Evolutionary conservation across 2,113 vertebrate genomes (phyloP), one percentile per base, ranked within the genome.

Genomic region (Nasalis larvatus): DNA sequence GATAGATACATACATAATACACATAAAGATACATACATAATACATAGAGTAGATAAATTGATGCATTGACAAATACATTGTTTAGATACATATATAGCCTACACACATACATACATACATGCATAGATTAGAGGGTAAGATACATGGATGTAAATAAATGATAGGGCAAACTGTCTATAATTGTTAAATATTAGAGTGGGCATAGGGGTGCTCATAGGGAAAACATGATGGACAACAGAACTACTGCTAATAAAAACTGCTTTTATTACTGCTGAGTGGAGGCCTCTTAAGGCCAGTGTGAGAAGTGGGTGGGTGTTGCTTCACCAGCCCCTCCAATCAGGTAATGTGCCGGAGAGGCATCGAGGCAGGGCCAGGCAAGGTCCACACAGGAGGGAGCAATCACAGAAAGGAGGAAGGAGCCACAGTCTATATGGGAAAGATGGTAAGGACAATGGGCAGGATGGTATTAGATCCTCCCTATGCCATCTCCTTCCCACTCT

Each of bases 211-310:
- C 30, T 92, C 21, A 58, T 42, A n/a, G n/a, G 63, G 25, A 85
- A 92, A 87, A 30, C 45, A 47, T 45, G 27, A 45, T 58, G 37
- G 37, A 74, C 10, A 73, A 63, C 30, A 90, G 49, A 95, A 92
- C 45, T 76, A 85, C 58, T 80, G 37, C 27, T 95, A 95, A 82
- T 85, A 4, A 40, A 95, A 83, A 63, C 78, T 20, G 32, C 45
- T 91, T 98, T 98, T 98, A 98, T 96, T 97, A 60, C 27, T 94
- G 84, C 27, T n/a, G 17, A 82, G 35, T 93, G 27, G 56, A 95
- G 69, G 58, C 18, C 42, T 89, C 69, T 30, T 63, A 60, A 76
- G 58, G 52, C 45, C 86, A 90, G 3, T 42, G 60, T 82, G 74
- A 92, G 63, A 54, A 66, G 40, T 35, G 18, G 23, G 25, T 27